Base-by-base conservation (phyloP, 2,113 vertebrate species). In the Alethe castanea region DNA sequence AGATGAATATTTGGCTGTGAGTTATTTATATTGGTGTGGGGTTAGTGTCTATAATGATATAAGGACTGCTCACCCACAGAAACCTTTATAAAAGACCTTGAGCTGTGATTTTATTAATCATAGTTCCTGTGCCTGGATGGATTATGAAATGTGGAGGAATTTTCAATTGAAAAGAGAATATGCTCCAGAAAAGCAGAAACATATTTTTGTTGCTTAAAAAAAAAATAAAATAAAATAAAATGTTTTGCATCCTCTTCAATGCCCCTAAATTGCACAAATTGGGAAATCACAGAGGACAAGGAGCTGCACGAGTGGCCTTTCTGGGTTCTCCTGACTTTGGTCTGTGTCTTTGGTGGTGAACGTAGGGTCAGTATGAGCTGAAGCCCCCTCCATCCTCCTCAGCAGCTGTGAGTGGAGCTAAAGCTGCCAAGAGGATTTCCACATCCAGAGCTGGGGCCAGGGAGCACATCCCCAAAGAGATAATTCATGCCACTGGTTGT, bases 321-420 rank as follows among this genome's bases (percentile, higher is more conserved):
- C 72, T 64, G 17, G 6, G 23, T 9, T 19, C 56, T 67, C 12
- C 24, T 70, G 28, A 14, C 18, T 45, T 86, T 52, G 8, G 8
- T 52, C 17, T 15, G 3, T 6, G 13, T 17, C 33, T 64, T 12
- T 56, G 26, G 29, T 64, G 29, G 25, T 82, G 18, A 53, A 25
- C 2, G 0, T 7, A 59, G 9, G 28, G 14, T 72, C 53, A n/a
- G 18, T 22, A 25, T 1, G 3, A 42, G 12, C 22, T 19, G n/a
- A 47, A 73, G 31, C 5, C 12, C 12, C 25, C 42, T n/a, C 11
- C 4, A 12, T 31, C 17, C 12, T 81, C 9, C 60, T 38, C 26
- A 28, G 6, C 22, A 73, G 44, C 47, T 91, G 33, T 35, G 38
- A 29, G 11, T 6, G 14, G 9, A 56, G 14, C 29, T 87, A 44